Conservation (phyloP, 2,113 vertebrate species). For the Vireo altiloquus region DNA sequence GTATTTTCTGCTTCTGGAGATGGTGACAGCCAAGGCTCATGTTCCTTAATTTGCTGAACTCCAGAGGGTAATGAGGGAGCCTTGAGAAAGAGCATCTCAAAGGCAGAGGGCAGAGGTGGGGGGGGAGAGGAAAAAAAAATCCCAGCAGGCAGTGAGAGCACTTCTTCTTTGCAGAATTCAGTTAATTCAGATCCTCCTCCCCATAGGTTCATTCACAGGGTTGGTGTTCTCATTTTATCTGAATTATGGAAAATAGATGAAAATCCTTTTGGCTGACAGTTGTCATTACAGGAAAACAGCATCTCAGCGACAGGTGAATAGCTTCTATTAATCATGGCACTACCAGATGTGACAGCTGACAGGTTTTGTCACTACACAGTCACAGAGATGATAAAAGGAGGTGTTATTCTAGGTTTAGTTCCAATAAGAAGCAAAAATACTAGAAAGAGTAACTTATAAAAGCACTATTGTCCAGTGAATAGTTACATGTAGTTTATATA, state of each 20-base stretch:
- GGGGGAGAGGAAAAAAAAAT: background rate
- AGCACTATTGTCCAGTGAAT: background rate
- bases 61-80: background rate
- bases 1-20: background rate
- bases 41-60: background rate
- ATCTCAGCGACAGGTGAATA: background rate
- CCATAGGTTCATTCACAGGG: background rate
- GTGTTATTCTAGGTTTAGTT: background rate
- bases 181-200: background rate
- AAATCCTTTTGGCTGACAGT: background rate
- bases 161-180: background rate
- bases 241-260: background rate
- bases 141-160: background rate
- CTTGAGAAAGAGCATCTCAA: background rate
- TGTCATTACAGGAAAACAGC: background rate
- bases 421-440: background rate
- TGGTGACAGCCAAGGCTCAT: background rate
- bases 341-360: background rate
- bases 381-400: background rate
- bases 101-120: rapidly evolving
- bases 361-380: background rate
- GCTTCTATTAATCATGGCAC: background rate
- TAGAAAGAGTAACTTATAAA: background rate
- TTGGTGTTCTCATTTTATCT: background rate
- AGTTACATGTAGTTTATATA: background rate